Conservation (phyloP, 2,797 vertebrate species). For the Betta splendens region DNA sequence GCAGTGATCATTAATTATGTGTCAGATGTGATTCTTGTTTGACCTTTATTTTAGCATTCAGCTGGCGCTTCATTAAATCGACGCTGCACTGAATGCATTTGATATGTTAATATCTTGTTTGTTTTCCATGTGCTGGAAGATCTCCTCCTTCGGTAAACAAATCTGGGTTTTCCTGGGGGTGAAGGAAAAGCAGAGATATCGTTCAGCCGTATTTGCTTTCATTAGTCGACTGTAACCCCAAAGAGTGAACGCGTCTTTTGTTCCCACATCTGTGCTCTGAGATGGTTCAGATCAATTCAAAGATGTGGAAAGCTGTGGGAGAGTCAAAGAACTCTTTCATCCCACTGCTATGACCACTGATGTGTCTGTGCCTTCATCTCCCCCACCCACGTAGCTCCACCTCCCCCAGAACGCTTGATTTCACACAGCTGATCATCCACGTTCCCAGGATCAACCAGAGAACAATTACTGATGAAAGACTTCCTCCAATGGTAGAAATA, state of each 20-base stretch:
- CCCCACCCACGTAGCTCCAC: slow-evolving; percentile 26
- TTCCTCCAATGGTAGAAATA: not conserved
- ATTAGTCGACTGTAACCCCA: slow-evolving; percentile 9
- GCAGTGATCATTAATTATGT: slow-evolving; percentile 33
- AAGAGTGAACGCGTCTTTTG: slow-evolving; percentile 32
- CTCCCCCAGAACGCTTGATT: slow-evolving; percentile 11
- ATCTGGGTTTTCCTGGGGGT: slow-evolving; percentile 11
- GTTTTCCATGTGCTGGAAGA: slow-evolving; percentile 20
- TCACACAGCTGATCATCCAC: slow-evolving; percentile 8
- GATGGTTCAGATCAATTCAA: slow-evolving; percentile 47
- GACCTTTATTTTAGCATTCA: slow-evolving; percentile 50
- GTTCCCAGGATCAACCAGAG: not conserved
- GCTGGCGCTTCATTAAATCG: slow-evolving; percentile 42
- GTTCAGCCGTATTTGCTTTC: slow-evolving; percentile 12
- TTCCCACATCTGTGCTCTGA: slow-evolving; percentile 8
- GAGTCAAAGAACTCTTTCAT: slow-evolving; percentile 62
- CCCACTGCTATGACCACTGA: slow-evolving; percentile 41
- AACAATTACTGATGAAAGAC: not conserved
- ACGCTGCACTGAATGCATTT: slow-evolving; percentile 16
- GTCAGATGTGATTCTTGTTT: slow-evolving; percentile 35
- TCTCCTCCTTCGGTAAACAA: slow-evolving; percentile 14
- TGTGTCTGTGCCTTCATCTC: slow-evolving; percentile 42
- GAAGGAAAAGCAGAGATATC: not conserved
- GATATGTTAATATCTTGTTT: slow-evolving; percentile 58
- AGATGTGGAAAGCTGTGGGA: slow-evolving; percentile 35